phyloP scores from a whole-genome alignment of 2,888 invertebrate species.

The Adela reaumurella region DNA sequence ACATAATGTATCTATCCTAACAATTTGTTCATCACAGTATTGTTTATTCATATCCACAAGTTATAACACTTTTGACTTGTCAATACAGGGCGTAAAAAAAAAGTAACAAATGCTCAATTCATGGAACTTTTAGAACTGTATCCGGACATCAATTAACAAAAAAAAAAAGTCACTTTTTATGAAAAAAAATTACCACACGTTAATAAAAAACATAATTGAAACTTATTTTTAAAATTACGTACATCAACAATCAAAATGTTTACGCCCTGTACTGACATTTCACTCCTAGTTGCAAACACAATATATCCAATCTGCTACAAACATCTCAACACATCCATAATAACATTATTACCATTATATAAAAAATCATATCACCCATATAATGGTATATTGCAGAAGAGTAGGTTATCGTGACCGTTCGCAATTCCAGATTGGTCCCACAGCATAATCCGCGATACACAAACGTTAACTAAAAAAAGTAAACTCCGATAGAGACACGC shows the following conservation, averaged over 20 bases:
- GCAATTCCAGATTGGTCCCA: background rate
- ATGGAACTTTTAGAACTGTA: too few species aligned
- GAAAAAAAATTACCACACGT: too few species aligned
- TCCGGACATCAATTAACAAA: too few species aligned
- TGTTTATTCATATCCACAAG: background rate
- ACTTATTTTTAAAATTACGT: too few species aligned
- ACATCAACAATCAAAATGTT: too few species aligned
- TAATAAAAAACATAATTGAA: too few species aligned
- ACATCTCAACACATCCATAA: background rate
- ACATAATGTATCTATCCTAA: background rate
- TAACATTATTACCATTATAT: too few species aligned
- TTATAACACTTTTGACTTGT: background rate
- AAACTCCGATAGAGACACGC: conserved; percentile 54
- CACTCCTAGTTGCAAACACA: background rate
- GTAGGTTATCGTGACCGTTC: too few species aligned
- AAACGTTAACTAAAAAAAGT: background rate
- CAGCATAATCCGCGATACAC: background rate
- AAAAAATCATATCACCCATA: too few species aligned
- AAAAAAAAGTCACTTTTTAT: too few species aligned
- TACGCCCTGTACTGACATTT: background rate
- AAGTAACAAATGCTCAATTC: too few species aligned
- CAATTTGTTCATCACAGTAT: background rate
- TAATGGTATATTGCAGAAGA: too few species aligned
- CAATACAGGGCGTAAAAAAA: background rate
- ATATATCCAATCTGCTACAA: background rate